Base-by-base conservation (phyloP, 2,113 vertebrate genomes). In the Xiphophorus couchianus region DNA sequence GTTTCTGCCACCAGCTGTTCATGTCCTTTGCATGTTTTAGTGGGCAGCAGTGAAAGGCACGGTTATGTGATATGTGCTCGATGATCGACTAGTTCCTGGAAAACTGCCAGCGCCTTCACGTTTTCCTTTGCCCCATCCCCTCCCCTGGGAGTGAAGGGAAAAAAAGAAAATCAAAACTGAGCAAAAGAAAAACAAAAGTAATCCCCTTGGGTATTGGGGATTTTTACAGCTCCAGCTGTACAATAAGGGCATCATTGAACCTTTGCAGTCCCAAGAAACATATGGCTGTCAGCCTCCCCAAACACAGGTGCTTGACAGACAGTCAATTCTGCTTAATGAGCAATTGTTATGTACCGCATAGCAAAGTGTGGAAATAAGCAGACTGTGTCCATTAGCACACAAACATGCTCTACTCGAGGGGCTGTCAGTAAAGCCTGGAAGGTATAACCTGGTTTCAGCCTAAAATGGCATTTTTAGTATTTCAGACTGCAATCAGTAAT, bases 281-380 rank as follows among this genome's bases (percentile, higher is more conserved):
- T 81, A 73, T 78, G 77, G 70, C 80, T 81, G 66, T 39, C 76
- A 4, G 17, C 51, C 42, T 62, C 10, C 1, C 30, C 44, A 76
- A 80, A 82, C 77, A 74, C 85, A 74, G 71, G 66, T 85, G 80
- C 71, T 74, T 78, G 78, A 83, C 76, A 78, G 77, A 77, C 73
- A 79, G 71, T 83, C 81, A 71, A 60, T 84, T 89, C 79, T 74
- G 73, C 71, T 81, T 89, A 88, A 91, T 85, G 78, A 89, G 79
- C 73, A 73, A 48, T 80, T 77, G 81, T 75, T 71, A 66, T 81
- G 71, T 78, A 69, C 62, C 74, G 39, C 76, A 76, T 39, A 61
- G 61, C 30, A 60, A 71, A 74, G 44, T 54, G 30, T 6, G 0
- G 14, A 71, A 72, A 65, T 19, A 30, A 67, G 60, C 64, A 71